Evolutionary conservation across 2,888 invertebrate genomes (phyloP).

Genomic region (Sinelater perroti): DNA sequence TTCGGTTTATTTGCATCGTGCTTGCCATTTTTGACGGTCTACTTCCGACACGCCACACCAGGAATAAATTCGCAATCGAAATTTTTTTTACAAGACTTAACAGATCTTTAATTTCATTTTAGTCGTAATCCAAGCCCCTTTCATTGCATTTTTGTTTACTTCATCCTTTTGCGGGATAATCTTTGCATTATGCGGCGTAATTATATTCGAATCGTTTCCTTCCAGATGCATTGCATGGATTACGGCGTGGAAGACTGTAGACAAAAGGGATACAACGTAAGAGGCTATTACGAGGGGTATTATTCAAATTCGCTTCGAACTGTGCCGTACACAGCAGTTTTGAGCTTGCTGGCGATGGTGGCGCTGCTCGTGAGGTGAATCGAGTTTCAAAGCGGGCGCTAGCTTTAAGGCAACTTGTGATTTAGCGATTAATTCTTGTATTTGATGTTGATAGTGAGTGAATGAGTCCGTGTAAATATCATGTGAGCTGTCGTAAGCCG

Average conservation of each 20-base stretch:
- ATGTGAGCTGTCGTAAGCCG: conserved; percentile 11
- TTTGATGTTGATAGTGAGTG: conserved; percentile 12
- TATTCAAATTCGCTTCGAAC: conserved; percentile 9
- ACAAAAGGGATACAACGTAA: conserved; percentile 38
- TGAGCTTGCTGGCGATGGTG: neutral
- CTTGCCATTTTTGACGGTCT: too few species aligned
- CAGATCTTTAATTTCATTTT: too few species aligned
- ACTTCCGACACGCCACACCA: too few species aligned
- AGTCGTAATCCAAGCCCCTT: too few species aligned
- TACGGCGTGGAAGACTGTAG: conserved; percentile 54
- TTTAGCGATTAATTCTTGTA: conserved; percentile 21
- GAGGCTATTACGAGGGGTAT: conserved; percentile 33
- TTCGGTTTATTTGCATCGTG: too few species aligned
- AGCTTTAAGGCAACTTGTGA: conserved; percentile 29
- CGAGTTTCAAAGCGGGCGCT: conserved; percentile 6
- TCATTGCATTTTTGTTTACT: too few species aligned
- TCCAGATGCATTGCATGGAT: conserved; percentile 55
- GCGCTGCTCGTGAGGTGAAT: conserved; percentile 29
- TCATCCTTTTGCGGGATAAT: too few species aligned
- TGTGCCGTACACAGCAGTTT: conserved; percentile 5
- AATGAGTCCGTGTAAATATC: conserved; percentile 27
- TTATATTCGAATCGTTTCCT: too few species aligned
- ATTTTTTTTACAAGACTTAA: too few species aligned
- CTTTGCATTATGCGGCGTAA: too few species aligned
- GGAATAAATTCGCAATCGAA: too few species aligned